Base-by-base conservation (phyloP, 2,888 invertebrate species). In the Phyllotreta striolata region DNA sequence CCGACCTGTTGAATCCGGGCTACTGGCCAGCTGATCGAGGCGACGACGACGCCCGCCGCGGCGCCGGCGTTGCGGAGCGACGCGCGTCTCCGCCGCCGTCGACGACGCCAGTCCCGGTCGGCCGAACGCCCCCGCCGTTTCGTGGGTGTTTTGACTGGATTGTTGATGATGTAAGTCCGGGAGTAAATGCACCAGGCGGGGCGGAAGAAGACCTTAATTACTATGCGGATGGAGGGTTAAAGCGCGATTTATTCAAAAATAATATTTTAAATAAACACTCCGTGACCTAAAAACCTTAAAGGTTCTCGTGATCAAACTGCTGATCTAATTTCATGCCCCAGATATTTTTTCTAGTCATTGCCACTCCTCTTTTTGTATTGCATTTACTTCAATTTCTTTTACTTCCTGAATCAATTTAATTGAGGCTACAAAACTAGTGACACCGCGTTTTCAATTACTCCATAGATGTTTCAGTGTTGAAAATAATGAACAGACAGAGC, bases 1-100 rank as follows among this genome's bases (percentile, higher is more conserved):
- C 81, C 81, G 82, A 83, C 82, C 82, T 83, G 83, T 83, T 83
- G 83, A 83, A 80, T 80, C 78, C 80, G 76, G 76, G 78, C 58
- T 55, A 67, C 62, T 54, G 63, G 70, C 72, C 77, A 79, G 78
- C 80, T 80, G 79, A 79, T 79, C 68, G 61, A 66, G 76, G 75
- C 74, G 76, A 73, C 72, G 67, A 65, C 69, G 70, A 68, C 52
- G 44, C 49, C 65, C 69, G 70, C 68, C 52, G 41, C 49, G 62
- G 55, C 56, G 63, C 37, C 64, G 61, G 52, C 64, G 60, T 12
- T 60, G 58, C 14, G 24, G 24, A 37, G 41, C 60, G 63, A 51
- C 66, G 63, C 66, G 66, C 63, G 56, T 61, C 62, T 55, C 57
- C 62, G 41, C 39, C 60, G 44, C 47, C 66, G 58, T 34, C 66